These are phyloP conservation scores for Harpegnathos saltator DNA, from an alignment of 1,140 invertebrate genomes.

Conservation along the genomic window DNA sequence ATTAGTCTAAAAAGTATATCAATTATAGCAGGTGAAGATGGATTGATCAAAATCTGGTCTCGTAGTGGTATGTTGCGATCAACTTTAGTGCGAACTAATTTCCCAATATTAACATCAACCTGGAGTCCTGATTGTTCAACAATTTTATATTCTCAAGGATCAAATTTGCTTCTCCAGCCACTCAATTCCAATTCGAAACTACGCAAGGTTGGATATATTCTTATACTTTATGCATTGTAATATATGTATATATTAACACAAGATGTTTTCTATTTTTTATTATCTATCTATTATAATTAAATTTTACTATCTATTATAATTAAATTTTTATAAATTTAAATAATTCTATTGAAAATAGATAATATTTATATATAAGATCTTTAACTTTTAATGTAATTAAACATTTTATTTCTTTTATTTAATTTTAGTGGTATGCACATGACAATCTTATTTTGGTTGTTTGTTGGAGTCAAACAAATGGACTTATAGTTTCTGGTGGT, in stretches of 20 bases:
- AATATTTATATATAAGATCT: constrained; percentile 16
- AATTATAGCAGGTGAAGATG: constrained; percentile 96
- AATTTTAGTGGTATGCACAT: constrained; percentile 97
- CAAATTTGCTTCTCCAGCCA: constrained; percentile 95
- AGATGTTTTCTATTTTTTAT: neutral
- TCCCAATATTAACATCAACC: constrained; percentile 92
- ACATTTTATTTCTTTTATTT: no score
- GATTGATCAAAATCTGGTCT: constrained; percentile 98
- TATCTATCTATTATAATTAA: no score
- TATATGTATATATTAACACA: no score
- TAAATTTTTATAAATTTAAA: no score
- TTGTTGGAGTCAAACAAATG: constrained; percentile 95
- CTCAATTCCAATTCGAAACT: constrained; percentile 95
- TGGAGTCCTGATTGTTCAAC: constrained; percentile 95
- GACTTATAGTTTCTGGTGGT: constrained; percentile 95
- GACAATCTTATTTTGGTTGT: constrained; percentile 95
- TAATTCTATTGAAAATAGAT: neutral
- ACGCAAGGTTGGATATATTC: constrained; percentile 88
- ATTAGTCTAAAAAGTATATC: constrained; percentile 10
- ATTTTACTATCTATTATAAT: no score
- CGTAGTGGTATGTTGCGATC: constrained; percentile 97
- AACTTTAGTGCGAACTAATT: constrained; percentile 93
- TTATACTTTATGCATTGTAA: no score
- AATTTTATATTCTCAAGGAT: constrained; percentile 94
- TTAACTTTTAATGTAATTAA: neutral